These are phyloP conservation scores for Hybognathus amarus DNA, from an alignment of 2,797 vertebrate genomes.

Conservation along the genomic window DNA sequence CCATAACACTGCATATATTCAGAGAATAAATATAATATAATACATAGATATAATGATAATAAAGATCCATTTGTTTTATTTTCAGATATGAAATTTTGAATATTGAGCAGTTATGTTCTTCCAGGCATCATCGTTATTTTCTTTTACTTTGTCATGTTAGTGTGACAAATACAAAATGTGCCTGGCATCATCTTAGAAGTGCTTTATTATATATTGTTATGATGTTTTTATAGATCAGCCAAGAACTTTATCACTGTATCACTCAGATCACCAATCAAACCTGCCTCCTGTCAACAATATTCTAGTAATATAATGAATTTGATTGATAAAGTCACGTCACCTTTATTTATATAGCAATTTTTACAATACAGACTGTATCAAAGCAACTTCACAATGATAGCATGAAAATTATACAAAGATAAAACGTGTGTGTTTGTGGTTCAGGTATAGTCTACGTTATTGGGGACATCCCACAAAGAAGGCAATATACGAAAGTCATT, in stretches of 20 bases:
- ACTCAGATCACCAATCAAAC: neutral
- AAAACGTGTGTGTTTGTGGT: neutral
- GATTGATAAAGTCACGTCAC: neutral
- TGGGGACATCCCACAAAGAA: too few species aligned
- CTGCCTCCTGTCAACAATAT: neutral
- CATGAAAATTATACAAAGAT: too few species aligned
- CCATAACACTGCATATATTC: neutral
- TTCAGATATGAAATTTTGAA: neutral
- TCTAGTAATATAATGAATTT: neutral
- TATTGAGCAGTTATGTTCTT: neutral
- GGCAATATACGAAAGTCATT: too few species aligned
- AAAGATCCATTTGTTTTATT: neutral
- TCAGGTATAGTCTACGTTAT: too few species aligned
- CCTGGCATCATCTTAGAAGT: neutral
- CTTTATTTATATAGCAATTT: too few species aligned
- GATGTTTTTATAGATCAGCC: neutral
- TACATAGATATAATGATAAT: too few species aligned
- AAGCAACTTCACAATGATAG: too few species aligned
- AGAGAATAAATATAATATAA: neutral
- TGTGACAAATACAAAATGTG: conserved; percentile 3
- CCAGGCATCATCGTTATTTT: neutral
- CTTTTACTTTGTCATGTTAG: neutral
- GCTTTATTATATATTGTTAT: neutral
- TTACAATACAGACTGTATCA: too few species aligned
- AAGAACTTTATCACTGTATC: neutral